Evolutionary conservation across 2,113 vertebrate genomes (phyloP).

Genomic region (Psilopsiagon aurifrons): DNA sequence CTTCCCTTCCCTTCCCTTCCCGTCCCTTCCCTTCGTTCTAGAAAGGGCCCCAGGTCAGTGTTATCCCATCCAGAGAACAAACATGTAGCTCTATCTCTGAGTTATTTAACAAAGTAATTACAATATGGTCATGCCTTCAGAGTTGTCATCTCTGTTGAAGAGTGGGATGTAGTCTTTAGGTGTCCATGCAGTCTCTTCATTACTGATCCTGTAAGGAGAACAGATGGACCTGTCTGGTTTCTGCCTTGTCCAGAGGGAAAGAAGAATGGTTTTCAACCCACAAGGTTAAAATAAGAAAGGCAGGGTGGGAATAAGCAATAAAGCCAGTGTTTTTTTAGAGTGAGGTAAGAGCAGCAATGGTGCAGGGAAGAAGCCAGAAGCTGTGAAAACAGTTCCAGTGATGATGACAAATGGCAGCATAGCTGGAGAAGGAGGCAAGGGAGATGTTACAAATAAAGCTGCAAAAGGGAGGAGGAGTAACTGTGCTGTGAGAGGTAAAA

Average conservation of each 20-base stretch:
- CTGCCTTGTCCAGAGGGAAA: constrained; percentile 17
- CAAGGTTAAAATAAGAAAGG: not conserved
- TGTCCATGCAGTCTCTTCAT: constrained; percentile 12
- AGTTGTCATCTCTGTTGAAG: constrained; percentile 44
- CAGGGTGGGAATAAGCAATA: not conserved
- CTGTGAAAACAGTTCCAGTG: not conserved
- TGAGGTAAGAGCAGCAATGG: not conserved
- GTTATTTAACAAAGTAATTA: constrained; percentile 31
- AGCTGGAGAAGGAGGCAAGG: not conserved
- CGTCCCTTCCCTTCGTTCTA: not conserved
- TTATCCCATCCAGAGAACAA: not conserved
- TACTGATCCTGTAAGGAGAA: constrained; percentile 5
- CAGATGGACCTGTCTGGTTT: constrained; percentile 47
- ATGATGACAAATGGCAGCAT: not conserved
- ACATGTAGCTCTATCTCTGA: not conserved
- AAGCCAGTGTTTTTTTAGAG: not conserved
- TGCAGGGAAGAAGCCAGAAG: not conserved
- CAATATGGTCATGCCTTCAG: constrained; percentile 18
- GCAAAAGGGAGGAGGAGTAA: not conserved
- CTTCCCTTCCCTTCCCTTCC: too few relatives aligned
- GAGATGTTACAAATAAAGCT: not conserved
- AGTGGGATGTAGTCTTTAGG: constrained; percentile 41
- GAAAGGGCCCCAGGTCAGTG: not conserved
- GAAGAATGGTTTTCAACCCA: constrained; percentile 13
- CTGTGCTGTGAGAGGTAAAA: not conserved